Evolutionary conservation across 2,113 vertebrate species (phyloP).

Genomic region (Phrynosoma platyrhinos): DNA sequence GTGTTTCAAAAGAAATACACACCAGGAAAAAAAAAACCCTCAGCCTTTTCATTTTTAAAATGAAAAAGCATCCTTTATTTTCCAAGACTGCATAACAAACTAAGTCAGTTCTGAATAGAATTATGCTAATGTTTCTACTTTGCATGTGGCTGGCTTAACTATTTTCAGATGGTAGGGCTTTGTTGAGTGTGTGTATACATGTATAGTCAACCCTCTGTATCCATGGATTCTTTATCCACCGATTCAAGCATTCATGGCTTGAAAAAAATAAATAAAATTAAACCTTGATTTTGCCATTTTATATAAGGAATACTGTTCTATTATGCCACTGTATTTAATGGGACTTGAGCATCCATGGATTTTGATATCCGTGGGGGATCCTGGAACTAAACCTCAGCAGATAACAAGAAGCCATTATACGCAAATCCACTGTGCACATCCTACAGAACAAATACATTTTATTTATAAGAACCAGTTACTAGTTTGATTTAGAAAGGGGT

Average conservation of each 20-base stretch:
- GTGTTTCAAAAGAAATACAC: slow-evolving; percentile 33
- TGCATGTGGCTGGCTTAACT: slow-evolving; percentile 41
- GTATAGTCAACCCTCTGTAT: not conserved
- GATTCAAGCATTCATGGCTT: too few species aligned
- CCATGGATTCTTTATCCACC: too few species aligned
- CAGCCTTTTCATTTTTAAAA: slow-evolving; percentile 35
- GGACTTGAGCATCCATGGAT: too few species aligned
- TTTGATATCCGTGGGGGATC: too few species aligned
- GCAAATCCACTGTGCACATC: not conserved
- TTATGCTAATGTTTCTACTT: slow-evolving; percentile 47
- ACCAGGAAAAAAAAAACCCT: not conserved
- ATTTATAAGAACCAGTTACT: slow-evolving; percentile 33
- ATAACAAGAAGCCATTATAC: not conserved
- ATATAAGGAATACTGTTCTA: too few species aligned
- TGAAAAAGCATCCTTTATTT: slow-evolving; percentile 22
- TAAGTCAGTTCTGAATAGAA: slow-evolving; percentile 13
- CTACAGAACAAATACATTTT: slow-evolving; percentile 33
- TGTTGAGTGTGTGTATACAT: slow-evolving; percentile 45
- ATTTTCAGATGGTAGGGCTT: not conserved
- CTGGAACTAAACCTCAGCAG: too few species aligned
- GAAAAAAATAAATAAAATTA: too few species aligned
- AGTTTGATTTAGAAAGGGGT: slow-evolving; percentile 42
- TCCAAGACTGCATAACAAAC: slow-evolving; percentile 43
- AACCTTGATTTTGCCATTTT: too few species aligned
- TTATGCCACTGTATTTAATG: too few species aligned